Evolutionary conservation across 2,888 invertebrate species (phyloP).

Genomic region (Ellobium chinense): DNA sequence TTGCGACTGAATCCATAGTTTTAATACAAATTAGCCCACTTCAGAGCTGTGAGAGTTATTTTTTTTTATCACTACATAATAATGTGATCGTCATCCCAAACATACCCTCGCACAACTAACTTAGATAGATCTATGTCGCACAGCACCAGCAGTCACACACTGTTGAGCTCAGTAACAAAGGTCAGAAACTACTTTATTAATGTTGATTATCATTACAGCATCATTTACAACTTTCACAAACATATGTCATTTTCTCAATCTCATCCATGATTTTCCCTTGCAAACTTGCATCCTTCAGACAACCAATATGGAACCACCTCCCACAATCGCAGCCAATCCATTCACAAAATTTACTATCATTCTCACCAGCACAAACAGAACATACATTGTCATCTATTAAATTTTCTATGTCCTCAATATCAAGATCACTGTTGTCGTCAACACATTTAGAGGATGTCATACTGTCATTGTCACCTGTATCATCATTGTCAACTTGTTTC

Average conservation of each 20-base stretch:
- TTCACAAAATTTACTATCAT: background rate
- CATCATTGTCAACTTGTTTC: background rate
- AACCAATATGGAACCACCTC: background rate
- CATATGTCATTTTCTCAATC: background rate
- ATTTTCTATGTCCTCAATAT: background rate
- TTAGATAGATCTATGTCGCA: too few species aligned
- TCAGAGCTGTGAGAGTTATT: too few species aligned
- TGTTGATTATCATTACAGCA: background rate
- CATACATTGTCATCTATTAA: background rate
- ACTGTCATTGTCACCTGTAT: background rate
- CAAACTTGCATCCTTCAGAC: background rate
- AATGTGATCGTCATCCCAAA: too few species aligned
- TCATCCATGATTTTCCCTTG: background rate
- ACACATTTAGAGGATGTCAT: constrained; percentile 1
- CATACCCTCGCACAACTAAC: background rate
- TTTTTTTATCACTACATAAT: too few species aligned
- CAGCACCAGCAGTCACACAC: too few species aligned
- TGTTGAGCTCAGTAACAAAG: too few species aligned
- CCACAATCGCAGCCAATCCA: background rate
- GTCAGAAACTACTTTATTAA: background rate
- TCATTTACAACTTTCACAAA: background rate
- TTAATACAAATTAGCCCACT: background rate
- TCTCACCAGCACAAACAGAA: background rate
- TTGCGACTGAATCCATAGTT: background rate
- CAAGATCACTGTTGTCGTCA: background rate